phyloP scores from a whole-genome alignment of 2,797 vertebrate species.

The Gila robusta region DNA sequence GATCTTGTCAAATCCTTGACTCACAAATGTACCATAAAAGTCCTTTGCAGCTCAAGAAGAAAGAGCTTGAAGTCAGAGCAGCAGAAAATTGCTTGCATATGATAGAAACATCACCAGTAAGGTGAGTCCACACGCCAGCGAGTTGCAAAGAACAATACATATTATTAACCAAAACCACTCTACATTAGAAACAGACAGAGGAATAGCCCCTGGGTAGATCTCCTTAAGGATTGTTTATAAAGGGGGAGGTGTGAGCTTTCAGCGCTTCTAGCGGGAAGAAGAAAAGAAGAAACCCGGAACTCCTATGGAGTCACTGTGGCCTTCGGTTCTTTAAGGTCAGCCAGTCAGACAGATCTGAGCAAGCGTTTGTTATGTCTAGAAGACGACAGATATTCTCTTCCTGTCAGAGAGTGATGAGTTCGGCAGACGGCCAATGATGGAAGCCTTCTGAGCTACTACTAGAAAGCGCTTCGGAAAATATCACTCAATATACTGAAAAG shows the following conservation, averaged over 20 bases:
- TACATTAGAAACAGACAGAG: slow-evolving; percentile 38
- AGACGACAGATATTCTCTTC: slow-evolving; percentile 41
- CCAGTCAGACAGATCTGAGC: slow-evolving; percentile 33
- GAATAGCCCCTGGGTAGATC: slow-evolving; percentile 43
- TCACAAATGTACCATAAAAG: not conserved
- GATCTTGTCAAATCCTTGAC: not conserved
- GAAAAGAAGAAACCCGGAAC: slow-evolving; percentile 26
- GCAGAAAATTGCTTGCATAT: slow-evolving; percentile 54
- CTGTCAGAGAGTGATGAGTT: slow-evolving; percentile 44
- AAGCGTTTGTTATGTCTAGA: slow-evolving; percentile 34
- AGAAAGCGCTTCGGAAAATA: slow-evolving; percentile 50
- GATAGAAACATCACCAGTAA: slow-evolving; percentile 30
- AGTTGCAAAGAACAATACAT: slow-evolving; percentile 25
- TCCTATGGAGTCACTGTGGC: slow-evolving; percentile 7
- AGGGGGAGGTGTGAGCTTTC: slow-evolving; percentile 31
- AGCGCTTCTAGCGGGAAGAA: not conserved
- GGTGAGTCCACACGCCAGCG: not conserved
- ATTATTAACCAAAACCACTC: not conserved
- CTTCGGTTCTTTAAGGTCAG: not conserved
- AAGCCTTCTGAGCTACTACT: slow-evolving; percentile 41
- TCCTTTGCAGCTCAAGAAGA: not conserved
- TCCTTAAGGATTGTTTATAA: slow-evolving; percentile 40
- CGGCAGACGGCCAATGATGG: slow-evolving; percentile 43
- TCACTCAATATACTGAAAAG: slow-evolving; percentile 43
- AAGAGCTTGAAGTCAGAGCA: not conserved